Evolutionary conservation across 2,888 invertebrate genomes (phyloP).

Genomic region (Orthosia gracilis): DNA sequence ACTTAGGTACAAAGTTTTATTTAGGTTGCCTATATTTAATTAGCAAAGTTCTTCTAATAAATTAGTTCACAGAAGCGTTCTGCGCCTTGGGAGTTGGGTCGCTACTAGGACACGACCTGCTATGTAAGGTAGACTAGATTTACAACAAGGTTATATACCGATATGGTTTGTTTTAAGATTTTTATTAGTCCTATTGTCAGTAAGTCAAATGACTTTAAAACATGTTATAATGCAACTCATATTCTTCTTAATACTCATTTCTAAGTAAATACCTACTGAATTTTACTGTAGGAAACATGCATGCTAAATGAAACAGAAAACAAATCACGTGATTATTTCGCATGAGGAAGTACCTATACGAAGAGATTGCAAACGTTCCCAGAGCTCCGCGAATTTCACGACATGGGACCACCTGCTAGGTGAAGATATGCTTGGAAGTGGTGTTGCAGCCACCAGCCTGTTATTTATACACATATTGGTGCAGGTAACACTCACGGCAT

Average conservation of each 20-base stretch:
- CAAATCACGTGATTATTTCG: too few relatives aligned
- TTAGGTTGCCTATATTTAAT: conserved; percentile 57
- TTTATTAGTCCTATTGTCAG: background rate
- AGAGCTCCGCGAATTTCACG: background rate
- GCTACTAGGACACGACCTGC: conserved; percentile 3
- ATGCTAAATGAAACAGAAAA: too few relatives aligned
- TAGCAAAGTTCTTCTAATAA: conserved; percentile 58
- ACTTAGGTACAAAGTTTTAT: conserved; percentile 52
- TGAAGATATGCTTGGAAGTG: background rate
- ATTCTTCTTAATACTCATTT: too few relatives aligned
- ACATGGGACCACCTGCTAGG: background rate
- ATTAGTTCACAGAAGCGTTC: conserved; percentile 50
- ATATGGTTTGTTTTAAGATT: background rate
- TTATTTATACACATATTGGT: too few relatives aligned
- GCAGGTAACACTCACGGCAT: conserved; percentile 82
- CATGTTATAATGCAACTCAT: background rate
- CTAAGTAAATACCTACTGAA: too few relatives aligned
- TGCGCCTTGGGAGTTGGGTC: conserved; percentile 20
- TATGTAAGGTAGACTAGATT: background rate
- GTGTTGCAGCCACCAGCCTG: too few relatives aligned
- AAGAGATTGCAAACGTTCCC: background rate
- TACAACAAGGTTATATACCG: background rate
- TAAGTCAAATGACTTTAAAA: background rate
- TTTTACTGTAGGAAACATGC: too few relatives aligned
- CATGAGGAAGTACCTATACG: too few relatives aligned